Evolutionary conservation across 2,888 invertebrate species (phyloP), one percentile per base, ranked within the genome.

Genomic region (Chouioia cunea): DNA sequence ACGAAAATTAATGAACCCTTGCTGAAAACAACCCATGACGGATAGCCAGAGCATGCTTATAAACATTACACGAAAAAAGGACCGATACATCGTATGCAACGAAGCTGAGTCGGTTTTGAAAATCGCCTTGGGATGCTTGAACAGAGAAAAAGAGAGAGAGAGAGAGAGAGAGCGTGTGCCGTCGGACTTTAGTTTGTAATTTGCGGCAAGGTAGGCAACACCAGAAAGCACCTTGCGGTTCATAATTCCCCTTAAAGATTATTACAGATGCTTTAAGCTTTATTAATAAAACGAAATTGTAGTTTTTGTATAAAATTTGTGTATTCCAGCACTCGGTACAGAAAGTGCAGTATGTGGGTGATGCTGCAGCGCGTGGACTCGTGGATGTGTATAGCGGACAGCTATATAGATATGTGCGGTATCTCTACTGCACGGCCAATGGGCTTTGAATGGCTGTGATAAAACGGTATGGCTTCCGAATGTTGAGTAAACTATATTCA

Each of bases 401-500:
- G 78, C 77, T 79, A 81, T 81, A 82, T 80, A 83, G 83, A 80
- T 82, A 82, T 81, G 81, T 81, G 82, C 82, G 83, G 82, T 85
- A 85, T 85, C 85, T 84, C 82, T 80, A 80, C 79, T 81, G 83
- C 83, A 85, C 82, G 85, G 83, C 82, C 85, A 83, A 85, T 85
- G 85, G 82, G 83, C 83, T 83, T 84, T 85, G 84, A 85, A 85
- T 85, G 81, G 81, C 82, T 78, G 81, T 82, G 84, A 85, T 85
- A 85, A 85, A 85, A 84, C 83, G 82, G 73, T 84, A 85, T 82
- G 83, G 83, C 84, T 85, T 84, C 84, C 84, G 84, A 85, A 85
- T 85, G 85, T 85, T 85, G 85, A 85, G 85, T 85, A 83, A 84
- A 84, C 84, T 83, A 76, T 81, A 79, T 77, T 82, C 82, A 83